A percentile compares a stretch with the other conserved stretches of the same genome.
phyloP scores from a whole-genome alignment of 1,140 invertebrate species.

The Dendrolimus kikuchii region DNA sequence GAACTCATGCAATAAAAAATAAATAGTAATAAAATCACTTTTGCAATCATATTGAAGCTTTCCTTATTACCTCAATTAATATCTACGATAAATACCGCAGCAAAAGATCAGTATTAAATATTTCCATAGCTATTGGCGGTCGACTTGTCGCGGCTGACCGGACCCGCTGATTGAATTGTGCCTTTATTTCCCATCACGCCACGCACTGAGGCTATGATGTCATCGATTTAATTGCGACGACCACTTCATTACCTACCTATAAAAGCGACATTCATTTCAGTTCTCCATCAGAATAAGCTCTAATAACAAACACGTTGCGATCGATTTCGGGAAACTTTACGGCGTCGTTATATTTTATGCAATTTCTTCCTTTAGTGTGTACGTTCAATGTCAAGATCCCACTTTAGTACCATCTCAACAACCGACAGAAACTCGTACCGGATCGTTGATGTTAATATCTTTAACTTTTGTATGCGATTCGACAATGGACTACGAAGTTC shows the following conservation, averaged over 20 bases:
- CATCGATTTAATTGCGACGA: slow-evolving; percentile 59
- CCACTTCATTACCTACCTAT: slow-evolving; percentile 53
- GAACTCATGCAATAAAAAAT: too few relatives aligned
- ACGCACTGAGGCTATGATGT: slow-evolving; percentile 48
- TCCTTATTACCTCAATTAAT: too few relatives aligned
- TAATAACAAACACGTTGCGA: slow-evolving; percentile 13
- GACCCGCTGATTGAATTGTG: slow-evolving; percentile 49
- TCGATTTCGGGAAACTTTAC: slow-evolving; percentile 32
- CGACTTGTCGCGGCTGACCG: slow-evolving; percentile 14
- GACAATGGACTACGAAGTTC: slow-evolving; percentile 14
- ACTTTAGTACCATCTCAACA: slow-evolving; percentile 12
- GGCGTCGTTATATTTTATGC: slow-evolving; percentile 28
- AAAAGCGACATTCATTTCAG: slow-evolving; percentile 33
- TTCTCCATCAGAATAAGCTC: slow-evolving; percentile 20
- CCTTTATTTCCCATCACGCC: slow-evolving; percentile 52
- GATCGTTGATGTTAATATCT: too few relatives aligned
- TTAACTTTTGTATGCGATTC: not conserved
- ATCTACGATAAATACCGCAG: too few relatives aligned
- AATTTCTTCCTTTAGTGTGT: slow-evolving; percentile 21
- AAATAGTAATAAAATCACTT: too few relatives aligned
- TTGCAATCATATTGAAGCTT: too few relatives aligned
- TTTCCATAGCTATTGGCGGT: slow-evolving; percentile 11
- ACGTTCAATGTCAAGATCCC: slow-evolving; percentile 30
- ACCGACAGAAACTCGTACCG: not conserved
- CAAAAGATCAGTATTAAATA: not conserved